Conservation (phyloP, 2,888 invertebrate genomes). For the Volucella inanis region DNA sequence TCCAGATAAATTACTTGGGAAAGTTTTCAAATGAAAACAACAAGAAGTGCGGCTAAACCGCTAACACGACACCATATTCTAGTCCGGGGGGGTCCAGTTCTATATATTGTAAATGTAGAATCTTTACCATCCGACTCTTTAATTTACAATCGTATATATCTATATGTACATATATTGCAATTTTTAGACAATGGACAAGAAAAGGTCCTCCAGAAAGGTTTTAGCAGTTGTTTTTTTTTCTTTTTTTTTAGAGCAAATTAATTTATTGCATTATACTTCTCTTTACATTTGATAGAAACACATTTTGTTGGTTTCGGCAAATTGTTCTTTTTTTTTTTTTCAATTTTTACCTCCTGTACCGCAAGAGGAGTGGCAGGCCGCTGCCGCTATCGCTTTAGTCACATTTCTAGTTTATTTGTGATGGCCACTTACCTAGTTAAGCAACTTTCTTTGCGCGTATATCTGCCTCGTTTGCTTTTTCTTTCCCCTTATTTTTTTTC, state of each 20-base stretch:
- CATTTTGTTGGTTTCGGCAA: slow-evolving; percentile 36
- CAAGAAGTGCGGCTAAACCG: not conserved
- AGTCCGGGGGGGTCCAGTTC: slow-evolving; percentile 18
- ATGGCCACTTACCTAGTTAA: slow-evolving; percentile 73
- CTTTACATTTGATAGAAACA: not conserved
- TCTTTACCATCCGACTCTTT: too few relatives aligned
- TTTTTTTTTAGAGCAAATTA: too few relatives aligned
- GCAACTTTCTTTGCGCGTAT: slow-evolving; percentile 72
- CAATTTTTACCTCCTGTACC: slow-evolving; percentile 44
- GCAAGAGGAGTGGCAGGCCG: slow-evolving; percentile 41
- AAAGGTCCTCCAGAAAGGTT: too few relatives aligned
- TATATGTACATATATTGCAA: too few relatives aligned
- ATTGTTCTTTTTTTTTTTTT: not conserved
- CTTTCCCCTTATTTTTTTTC: slow-evolving; percentile 26
- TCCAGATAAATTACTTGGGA: not conserved
- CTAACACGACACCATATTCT: not conserved
- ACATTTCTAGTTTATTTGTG: slow-evolving; percentile 62
- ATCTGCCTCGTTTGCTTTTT: slow-evolving; percentile 45
- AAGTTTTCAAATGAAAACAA: slow-evolving; percentile 6
- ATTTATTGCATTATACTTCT: too few relatives aligned
- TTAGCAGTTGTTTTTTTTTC: too few relatives aligned
- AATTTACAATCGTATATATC: too few relatives aligned
- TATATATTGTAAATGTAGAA: too few relatives aligned
- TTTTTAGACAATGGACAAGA: too few relatives aligned
- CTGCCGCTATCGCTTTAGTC: slow-evolving; percentile 38